These are phyloP conservation scores for Phymastichus coffea DNA, from an alignment of 1,140 invertebrate genomes.

Conservation along the genomic window DNA sequence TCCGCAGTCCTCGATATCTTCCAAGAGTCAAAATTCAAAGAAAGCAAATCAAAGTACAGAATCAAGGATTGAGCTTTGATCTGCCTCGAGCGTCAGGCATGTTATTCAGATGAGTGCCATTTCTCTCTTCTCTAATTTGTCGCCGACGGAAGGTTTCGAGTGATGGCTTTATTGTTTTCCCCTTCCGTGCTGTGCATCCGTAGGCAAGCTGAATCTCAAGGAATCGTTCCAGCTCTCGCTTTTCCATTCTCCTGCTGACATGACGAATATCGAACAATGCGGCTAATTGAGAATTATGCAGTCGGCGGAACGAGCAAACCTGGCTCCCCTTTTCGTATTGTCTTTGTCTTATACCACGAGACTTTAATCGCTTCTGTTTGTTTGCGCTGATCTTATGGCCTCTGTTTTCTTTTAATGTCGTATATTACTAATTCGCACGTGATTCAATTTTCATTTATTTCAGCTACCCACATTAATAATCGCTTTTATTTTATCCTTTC, in stretches of 20 bases:
- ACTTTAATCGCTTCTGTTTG: not conserved
- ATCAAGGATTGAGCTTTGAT: no score
- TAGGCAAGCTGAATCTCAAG: not conserved
- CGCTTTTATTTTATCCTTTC: no score
- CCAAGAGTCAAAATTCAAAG: no score
- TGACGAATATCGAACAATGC: conserved; percentile 3
- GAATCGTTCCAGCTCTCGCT: not conserved
- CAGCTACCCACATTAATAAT: no score
- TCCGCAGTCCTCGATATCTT: no score
- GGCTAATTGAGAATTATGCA: conserved; percentile 11
- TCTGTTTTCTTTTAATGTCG: not conserved
- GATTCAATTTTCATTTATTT: no score
- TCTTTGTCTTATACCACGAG: not conserved
- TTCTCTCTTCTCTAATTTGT: not conserved
- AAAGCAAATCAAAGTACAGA: no score
- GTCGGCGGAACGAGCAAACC: not conserved
- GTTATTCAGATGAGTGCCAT: no score
- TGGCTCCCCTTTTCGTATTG: no score
- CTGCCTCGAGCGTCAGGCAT: not conserved
- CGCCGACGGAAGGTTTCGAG: not conserved
- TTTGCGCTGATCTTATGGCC: not conserved
- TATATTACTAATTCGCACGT: no score
- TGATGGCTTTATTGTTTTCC: conserved; percentile 5
- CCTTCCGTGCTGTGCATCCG: not conserved
- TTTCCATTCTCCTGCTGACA: no score